Conservation (phyloP, 2,888 invertebrate genomes). For the Zygaena filipendulae region DNA sequence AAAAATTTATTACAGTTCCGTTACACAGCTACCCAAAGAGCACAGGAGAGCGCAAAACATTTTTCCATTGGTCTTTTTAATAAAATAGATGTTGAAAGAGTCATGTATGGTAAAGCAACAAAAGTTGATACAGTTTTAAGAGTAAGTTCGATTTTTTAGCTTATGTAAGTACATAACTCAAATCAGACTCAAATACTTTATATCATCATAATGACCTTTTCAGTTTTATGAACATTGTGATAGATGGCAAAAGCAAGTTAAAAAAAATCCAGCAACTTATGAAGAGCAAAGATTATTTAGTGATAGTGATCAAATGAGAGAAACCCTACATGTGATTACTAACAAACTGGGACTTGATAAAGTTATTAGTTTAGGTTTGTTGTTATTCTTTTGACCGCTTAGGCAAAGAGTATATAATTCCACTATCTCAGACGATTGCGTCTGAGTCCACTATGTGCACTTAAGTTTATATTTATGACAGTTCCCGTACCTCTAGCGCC, state of each 20-base stretch:
- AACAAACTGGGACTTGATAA: conserved; percentile 68
- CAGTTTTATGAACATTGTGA: conserved; percentile 84
- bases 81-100: conserved; percentile 64
- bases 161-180: conserved; percentile 3
- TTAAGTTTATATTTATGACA: too few relatives aligned
- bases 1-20: conserved; percentile 71
- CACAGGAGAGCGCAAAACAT: conserved; percentile 77
- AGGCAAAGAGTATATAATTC: conserved; percentile 17
- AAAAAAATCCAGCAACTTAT: conserved; percentile 73
- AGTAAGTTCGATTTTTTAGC: conserved; percentile 47
- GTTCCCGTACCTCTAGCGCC: too few relatives aligned
- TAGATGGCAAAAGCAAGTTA: conserved; percentile 75
- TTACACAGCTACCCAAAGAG: conserved; percentile 80
- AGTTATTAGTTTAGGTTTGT: conserved; percentile 61
- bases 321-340: conserved; percentile 68
- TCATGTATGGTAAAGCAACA: conserved; percentile 73
- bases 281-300: conserved; percentile 67
- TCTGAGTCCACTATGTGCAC: too few relatives aligned
- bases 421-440: too few relatives aligned
- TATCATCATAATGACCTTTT: too few relatives aligned
- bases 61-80: conserved; percentile 84
- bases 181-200: conserved; percentile 8
- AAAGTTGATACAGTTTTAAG: conserved; percentile 74
- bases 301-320: conserved; percentile 62
- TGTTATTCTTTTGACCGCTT: too few relatives aligned